These are phyloP conservation scores for Takifugu flavidus DNA, from an alignment of 2,113 vertebrate genomes.

Conservation along the genomic window DNA sequence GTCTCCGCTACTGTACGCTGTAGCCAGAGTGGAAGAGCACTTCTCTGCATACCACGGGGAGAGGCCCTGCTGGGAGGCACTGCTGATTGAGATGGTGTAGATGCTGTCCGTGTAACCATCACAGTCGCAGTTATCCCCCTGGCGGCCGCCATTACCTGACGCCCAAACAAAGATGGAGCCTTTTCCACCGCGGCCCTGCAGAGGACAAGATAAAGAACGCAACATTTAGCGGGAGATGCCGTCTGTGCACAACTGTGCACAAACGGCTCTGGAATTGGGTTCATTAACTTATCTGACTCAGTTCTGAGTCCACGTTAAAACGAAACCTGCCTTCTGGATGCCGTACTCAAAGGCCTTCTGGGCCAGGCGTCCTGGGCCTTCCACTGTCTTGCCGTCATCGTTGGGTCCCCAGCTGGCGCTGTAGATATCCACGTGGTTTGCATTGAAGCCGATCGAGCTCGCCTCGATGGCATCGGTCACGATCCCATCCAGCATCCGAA, in stretches of 20 bases:
- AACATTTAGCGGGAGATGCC: neutral
- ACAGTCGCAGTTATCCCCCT: slow-evolving; percentile 97
- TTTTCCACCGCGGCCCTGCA: slow-evolving; percentile 90
- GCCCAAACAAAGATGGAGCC: slow-evolving; percentile 99
- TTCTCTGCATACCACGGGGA: slow-evolving; percentile 99
- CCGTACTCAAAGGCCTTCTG: slow-evolving; percentile 97
- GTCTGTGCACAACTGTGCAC: neutral
- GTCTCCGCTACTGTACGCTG: slow-evolving; percentile 97
- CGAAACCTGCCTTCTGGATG: slow-evolving; percentile 83
- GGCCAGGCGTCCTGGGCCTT: slow-evolving; percentile 91
- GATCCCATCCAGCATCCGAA: slow-evolving; percentile 96
- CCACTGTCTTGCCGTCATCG: slow-evolving; percentile 96
- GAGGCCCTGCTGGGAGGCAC: slow-evolving; percentile 94
- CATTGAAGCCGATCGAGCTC: slow-evolving; percentile 96
- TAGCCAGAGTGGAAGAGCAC: slow-evolving; percentile 95
- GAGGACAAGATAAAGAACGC: slow-evolving; percentile 18
- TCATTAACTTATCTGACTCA: neutral
- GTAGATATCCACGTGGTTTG: slow-evolving; percentile 95
- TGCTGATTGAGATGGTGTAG: slow-evolving; percentile 97
- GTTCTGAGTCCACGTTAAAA: neutral
- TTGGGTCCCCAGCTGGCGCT: slow-evolving; percentile 99
- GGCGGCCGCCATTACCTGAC: slow-evolving; percentile 95
- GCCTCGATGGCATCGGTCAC: slow-evolving; percentile 98
- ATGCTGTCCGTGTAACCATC: slow-evolving; percentile 98
- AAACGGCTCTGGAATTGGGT: too few relatives aligned